Evolutionary conservation across 2,888 invertebrate genomes (phyloP), one percentile per base, ranked within the genome.

Genomic region (Choreutis nemorana): DNA sequence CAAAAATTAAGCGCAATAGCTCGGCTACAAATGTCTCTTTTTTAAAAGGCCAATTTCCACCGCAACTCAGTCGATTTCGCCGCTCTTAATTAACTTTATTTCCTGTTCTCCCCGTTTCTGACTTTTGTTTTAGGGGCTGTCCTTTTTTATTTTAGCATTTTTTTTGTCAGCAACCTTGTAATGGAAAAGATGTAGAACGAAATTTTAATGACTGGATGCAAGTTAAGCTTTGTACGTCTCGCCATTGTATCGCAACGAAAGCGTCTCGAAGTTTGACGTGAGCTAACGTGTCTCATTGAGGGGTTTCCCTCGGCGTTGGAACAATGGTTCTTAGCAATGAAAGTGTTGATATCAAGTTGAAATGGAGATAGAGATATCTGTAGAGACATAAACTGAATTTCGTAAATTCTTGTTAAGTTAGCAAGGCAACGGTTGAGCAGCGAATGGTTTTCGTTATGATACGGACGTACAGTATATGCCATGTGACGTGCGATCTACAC

Each of bases 21-120:
- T 66, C 53, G 50, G 71, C 73, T 72, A 77, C 77, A 77, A 77
- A 77, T 75, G 73, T 73, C 71, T 73, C 72, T 67, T 72, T 75
- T 77, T 77, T 72, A 77, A 73, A 63, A 66, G 70, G 63, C 72
- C 73, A 77, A 77, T 77, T 77, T 77, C 67, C 72, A 75, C 77
- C 73, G 73, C 75, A 72, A 65, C 75, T 72, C 75, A 75, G 77
- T 75, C 77, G 77, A 77, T 78, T 78, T 75, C 70, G 67, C 70
- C 63, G 73, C 77, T 75, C 72, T 77, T 78, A 78, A 78, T 78
- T 78, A 78, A 78, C 77, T 78, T 77, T 75, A 77, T 75, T 78
- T 77, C 77, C 75, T 72, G 72, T 75, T 72, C 77, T 73, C 67
- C 64, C 62, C 63, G 60, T 59, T 62, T 61, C 59, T 62, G 64